Percentiles rank a stretch among this genome's conserved stretches.
phyloP scores from a whole-genome alignment of 2,797 vertebrate genomes.

The Sebastes alutus region DNA sequence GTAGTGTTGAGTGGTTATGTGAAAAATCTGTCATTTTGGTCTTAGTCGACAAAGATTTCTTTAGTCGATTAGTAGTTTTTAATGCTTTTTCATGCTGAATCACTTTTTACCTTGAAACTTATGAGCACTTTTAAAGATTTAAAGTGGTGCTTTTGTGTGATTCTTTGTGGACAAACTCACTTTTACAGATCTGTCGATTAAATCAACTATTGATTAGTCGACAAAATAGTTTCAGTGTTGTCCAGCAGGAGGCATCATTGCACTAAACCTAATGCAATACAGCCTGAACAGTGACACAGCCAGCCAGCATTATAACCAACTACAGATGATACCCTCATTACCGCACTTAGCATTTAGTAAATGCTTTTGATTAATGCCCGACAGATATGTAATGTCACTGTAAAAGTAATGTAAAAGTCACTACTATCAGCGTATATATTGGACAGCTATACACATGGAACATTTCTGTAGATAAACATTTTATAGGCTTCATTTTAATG shows the following conservation, averaged over 20 bases:
- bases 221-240: background rate
- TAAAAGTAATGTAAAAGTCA: too few species aligned
- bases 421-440: background rate
- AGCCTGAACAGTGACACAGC: background rate
- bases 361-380: background rate
- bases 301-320: background rate
- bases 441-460: background rate
- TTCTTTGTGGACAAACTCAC: too few species aligned
- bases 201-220: too few species aligned
- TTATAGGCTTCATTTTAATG: background rate
- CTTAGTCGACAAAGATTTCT: too few species aligned
- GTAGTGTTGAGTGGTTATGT: background rate
- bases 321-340: background rate
- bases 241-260: constrained; percentile 43
- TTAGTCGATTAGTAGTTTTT: too few species aligned
- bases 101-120: too few species aligned
- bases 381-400: background rate
- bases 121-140: too few species aligned
- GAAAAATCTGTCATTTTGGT: background rate
- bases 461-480: background rate
- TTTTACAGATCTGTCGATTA: too few species aligned
- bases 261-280: background rate
- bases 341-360: background rate
- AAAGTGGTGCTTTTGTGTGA: too few species aligned
- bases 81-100: too few species aligned